These are phyloP conservation scores for Dolichomitus sp. DNA, from an alignment of 2,888 invertebrate species.

Conservation along the genomic window DNA sequence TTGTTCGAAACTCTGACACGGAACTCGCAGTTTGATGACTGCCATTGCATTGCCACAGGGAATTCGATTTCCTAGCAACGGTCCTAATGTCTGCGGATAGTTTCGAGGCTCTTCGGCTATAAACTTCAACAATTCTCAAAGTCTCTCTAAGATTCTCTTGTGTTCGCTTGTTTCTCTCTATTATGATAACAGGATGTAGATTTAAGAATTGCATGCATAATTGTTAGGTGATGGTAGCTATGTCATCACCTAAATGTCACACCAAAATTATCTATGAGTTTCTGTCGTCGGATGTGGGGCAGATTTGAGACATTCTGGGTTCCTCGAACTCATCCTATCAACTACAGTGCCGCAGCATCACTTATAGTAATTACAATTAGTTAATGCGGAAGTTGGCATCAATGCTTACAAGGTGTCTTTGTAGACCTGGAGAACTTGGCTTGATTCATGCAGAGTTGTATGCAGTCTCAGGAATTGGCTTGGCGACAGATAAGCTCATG, in stretches of 20 bases:
- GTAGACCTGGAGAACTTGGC: slow-evolving; percentile 12
- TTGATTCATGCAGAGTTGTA: not conserved
- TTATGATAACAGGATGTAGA: not conserved
- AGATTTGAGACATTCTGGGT: not conserved
- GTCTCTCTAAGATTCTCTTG: not conserved
- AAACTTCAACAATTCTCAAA: slow-evolving; percentile 30
- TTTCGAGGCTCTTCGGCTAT: slow-evolving; percentile 37
- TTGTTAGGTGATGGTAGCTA: not conserved
- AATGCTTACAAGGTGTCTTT: slow-evolving; percentile 4
- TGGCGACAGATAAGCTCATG: not conserved
- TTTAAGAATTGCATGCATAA: not conserved
- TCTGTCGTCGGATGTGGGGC: not conserved
- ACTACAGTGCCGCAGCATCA: slow-evolving; percentile 2
- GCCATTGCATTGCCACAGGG: slow-evolving; percentile 37
- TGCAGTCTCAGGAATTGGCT: not conserved
- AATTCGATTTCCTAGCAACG: slow-evolving; percentile 64
- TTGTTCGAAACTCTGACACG: slow-evolving; percentile 55
- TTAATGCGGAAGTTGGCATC: slow-evolving; percentile 50
- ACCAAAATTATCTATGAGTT: not conserved
- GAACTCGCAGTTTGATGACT: slow-evolving; percentile 53
- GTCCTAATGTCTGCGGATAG: slow-evolving; percentile 35
- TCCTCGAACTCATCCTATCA: not conserved
- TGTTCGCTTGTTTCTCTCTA: not conserved
- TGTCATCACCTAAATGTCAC: not conserved
- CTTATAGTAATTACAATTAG: slow-evolving; percentile 58